Conservation (phyloP, 2,797 vertebrate species). For the Clamator glandarius region DNA sequence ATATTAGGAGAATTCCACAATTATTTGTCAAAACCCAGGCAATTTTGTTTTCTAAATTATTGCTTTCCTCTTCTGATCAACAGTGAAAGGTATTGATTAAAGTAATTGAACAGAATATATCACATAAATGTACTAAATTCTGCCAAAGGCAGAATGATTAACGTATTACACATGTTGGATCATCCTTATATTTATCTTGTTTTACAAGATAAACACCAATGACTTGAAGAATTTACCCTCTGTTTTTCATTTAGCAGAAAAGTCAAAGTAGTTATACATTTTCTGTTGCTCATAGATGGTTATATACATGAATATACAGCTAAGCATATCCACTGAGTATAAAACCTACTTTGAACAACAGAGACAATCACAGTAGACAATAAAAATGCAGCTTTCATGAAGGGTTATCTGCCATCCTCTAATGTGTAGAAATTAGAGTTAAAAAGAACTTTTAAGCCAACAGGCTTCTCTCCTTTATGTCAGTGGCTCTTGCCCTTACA, state of each 20-base stretch:
- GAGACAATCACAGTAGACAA: background rate
- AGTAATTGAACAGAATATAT: background rate
- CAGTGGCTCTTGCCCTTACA: background rate
- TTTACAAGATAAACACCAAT: background rate
- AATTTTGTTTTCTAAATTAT: background rate
- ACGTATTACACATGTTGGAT: rapidly evolving
- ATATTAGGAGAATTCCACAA: background rate
- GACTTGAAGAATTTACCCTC: background rate
- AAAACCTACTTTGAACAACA: background rate
- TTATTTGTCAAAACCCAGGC: background rate
- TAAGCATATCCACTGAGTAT: background rate
- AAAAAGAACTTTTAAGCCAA: background rate
- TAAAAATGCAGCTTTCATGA: background rate
- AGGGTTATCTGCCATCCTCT: background rate
- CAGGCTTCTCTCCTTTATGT: background rate
- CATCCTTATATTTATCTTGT: background rate
- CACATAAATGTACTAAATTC: background rate
- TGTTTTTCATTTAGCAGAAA: background rate
- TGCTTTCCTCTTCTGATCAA: background rate
- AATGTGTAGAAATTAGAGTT: background rate
- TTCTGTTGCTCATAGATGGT: background rate
- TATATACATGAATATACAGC: background rate
- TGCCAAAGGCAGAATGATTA: background rate
- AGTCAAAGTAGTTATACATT: background rate
- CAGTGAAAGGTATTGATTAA: background rate